Base-by-base conservation (phyloP, 2,797 vertebrate genomes). In the Amblyopsis hoosieri region DNA sequence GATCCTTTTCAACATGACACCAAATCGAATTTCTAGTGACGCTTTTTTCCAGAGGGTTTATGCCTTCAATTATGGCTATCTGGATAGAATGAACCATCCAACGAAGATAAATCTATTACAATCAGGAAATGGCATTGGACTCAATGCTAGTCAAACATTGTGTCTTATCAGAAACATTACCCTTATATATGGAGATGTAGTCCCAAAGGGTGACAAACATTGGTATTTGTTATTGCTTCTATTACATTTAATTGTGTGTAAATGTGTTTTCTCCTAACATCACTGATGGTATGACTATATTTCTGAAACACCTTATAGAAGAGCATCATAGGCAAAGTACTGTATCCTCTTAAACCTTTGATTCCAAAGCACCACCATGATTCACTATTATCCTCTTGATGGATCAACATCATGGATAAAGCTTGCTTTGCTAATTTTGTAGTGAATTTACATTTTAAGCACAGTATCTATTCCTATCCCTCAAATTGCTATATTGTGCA, bases 11-110 rank as follows among this genome's bases (percentile, higher is more conserved):
- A 66, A 57, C 53, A 15, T 66, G 23, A 62, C 51, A 7, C 19
- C 13, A 1, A 63, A 69, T 4, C 66, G 42, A 4, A 66, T 55
- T 69, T 37, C 62, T 1, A 11, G 23, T 76, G 63, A 69, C 60
- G 69, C 46, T 0, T 57, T 60, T n/a, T 51, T 62, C 7, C 66
- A 63, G 12, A 6, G 17, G 49, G 46, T 69, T 23, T 67, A 60
- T 56, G 37, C 51, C 51, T 75, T 75, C 37, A 63, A 66, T 46
- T 70, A 52, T 60, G 45, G 59, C 9, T 74, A 58, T 5, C 46
- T 54, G 72, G 62, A 74, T 17, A 69, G 59, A 69, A 66, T 65
- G 3, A 52, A 61, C 10, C 3, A 12, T 45, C 50, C 50, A 54
- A 29, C 48, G 42, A 46, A 17, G 19, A 61, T 54, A 5, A 67